Base-by-base conservation (phyloP, 1,140 invertebrate species). In the Hesperophylax magnus region DNA sequence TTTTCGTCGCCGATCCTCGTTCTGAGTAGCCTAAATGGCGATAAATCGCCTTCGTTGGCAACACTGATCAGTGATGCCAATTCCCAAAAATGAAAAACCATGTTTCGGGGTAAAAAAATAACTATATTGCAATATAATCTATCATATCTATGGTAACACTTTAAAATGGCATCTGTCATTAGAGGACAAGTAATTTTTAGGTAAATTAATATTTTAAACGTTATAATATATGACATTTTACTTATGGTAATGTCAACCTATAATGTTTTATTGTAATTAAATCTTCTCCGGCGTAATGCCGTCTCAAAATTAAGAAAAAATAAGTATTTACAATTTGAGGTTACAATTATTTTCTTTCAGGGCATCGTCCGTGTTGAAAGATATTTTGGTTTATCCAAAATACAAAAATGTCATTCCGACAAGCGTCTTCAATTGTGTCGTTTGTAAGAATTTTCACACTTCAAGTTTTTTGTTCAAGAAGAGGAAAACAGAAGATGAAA, bases 401-500 rank as follows among this genome's bases (percentile, higher is more conserved):
- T 65, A 65, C 54, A 77, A 22, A 65, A 65, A 65, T 65, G 18
- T 14, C 14, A 15, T 20, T 22, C 17, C 22, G 14, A 39, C 34
- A 52, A 65, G 9, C 52, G 4, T 27, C 22, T 39, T 24, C 52
- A 53, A 34, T 63, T 65, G 60, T 52, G 31, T 77, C 8, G n/a
- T 65, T 7, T 52, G 69, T 56, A 58, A 56, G 31, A 63, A 75
- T 31, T 71, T 83, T 60, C 79, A 83, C 56, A 76, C 61, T 6
- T 61, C 72, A n/a, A 39, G 17, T 22, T 18, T 81, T 58, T 78
- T 78, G 20, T 76, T 24, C 0, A 83, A 83, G 58, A 83, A 76
- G 60, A 81, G 63, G 31, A 31, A 61, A 76, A 69, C 79, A 24
- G 75, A 61, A 65, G 82, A 83, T 47, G 82, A 83, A 60, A 83